Evolutionary conservation across 2,113 vertebrate genomes (phyloP), one percentile per base, ranked within the genome.

Genomic region (Brachionichthys hirsutus): DNA sequence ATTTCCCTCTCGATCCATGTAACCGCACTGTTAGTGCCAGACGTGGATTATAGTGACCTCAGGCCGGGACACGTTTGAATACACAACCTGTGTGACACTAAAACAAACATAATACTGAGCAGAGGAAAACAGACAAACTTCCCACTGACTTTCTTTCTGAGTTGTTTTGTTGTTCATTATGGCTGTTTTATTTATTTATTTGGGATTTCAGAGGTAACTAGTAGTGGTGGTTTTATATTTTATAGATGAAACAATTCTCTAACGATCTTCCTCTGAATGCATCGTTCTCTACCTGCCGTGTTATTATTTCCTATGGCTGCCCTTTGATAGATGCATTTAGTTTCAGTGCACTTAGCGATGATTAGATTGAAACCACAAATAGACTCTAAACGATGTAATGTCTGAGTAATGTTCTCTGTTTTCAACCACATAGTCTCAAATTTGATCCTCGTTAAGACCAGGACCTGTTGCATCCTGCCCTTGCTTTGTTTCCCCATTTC

Each of bases 31-130:
- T 8, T 34, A 61, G 47, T 62, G 74, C 67, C 71, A 88, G 83
- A 87, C 62, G 59, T 10, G 73, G 76, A 81, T 83, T 76, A 82
- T 17, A 59, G 55, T 61, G 51, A 68, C 62, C 59, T 57, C 77
- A 67, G 73, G 14, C 30, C 74, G 69, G 60, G 50, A 48, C 62
- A 38, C 53, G 53, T 58, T 45, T 62, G 62, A 89, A 88, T 88
- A 88, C 83, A 74, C 88, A 86, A 80, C 74, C 69, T 73, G 67
- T 72, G 59, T 38, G 34, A 59, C 53, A 46, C 61, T 41, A 73
- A 76, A 59, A 65, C 12, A 54, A 80, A 62, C 19, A 34, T 63
- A 62, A 81, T 51, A 55, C 48, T 7, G 30, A 43, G 57, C 35
- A 61, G 62, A 75, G 41, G 52, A 56, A 70, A 35, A 34, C 47